These are phyloP conservation scores for Pseudomyrmex cubaensis DNA, from an alignment of 1,140 invertebrate genomes.

Conservation along the genomic window DNA sequence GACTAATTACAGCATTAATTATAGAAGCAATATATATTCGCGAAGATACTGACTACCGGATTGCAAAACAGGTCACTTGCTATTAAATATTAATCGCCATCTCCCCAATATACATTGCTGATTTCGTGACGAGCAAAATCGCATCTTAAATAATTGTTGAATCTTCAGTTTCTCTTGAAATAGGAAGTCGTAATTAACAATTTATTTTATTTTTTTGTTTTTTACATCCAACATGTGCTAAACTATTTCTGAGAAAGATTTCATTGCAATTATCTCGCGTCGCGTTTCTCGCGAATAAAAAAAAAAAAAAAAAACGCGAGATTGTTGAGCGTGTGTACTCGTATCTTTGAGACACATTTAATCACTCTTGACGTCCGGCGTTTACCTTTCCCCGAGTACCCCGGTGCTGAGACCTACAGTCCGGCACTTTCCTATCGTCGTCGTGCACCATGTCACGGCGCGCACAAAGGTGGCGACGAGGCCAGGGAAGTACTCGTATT, in stretches of 20 bases:
- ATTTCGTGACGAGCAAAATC: neutral
- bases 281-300: neutral
- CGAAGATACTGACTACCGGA: conserved; percentile 32
- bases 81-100: conserved; percentile 22
- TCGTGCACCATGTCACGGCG: neutral
- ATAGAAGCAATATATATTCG: conserved; percentile 51
- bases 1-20: conserved; percentile 57
- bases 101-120: conserved; percentile 4
- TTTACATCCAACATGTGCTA: neutral
- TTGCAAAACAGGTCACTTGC: conserved; percentile 32
- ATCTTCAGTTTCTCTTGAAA: neutral
- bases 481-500: conserved; percentile 56
- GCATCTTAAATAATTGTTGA: neutral
- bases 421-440: conserved; percentile 26
- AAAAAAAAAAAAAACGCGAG: neutral
- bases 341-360: conserved; percentile 28
- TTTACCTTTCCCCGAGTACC: conserved; percentile 35
- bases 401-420: conserved; percentile 8
- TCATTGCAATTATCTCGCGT: neutral
- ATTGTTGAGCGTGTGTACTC: neutral
- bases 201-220: too few species aligned
- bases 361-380: conserved; percentile 42
- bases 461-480: conserved; percentile 45
- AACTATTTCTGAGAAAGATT: neutral
- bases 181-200: neutral